Evolutionary conservation across 2,888 invertebrate genomes (phyloP).

Genomic region (Zygogramma bicolorata): DNA sequence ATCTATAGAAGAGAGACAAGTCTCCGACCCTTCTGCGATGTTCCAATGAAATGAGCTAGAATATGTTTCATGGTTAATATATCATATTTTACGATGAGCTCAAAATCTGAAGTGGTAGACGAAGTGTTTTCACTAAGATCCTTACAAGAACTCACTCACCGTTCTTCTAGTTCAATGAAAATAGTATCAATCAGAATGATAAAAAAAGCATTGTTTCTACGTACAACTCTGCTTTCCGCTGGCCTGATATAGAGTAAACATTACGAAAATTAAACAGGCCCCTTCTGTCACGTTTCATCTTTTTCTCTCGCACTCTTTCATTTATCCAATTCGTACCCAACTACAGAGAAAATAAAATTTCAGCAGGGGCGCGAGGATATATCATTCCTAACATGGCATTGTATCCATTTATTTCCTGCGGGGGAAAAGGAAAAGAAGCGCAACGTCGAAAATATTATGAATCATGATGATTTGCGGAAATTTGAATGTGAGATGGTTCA

Average conservation of each 20-base stretch:
- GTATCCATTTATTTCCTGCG: constrained; percentile 27
- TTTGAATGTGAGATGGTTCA: constrained; percentile 37
- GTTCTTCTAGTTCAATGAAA: no score
- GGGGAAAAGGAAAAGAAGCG: constrained; percentile 19
- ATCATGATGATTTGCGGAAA: constrained; percentile 44
- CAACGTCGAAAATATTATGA: constrained; percentile 36
- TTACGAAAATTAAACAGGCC: background rate
- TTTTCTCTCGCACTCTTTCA: background rate
- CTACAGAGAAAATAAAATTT: constrained; percentile 15
- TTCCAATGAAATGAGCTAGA: no score
- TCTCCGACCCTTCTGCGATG: no score
- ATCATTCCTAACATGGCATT: constrained; percentile 29
- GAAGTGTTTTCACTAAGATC: no score
- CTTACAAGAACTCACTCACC: no score
- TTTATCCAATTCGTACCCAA: constrained; percentile 23
- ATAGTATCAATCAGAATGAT: no score
- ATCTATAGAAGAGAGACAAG: no score
- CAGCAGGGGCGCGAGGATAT: constrained; percentile 24
- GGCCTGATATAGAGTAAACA: background rate
- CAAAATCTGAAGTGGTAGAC: no score
- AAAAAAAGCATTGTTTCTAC: background rate
- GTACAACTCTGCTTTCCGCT: background rate
- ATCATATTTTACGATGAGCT: no score
- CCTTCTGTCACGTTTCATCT: background rate
- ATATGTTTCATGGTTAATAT: no score